Evolutionary conservation across 2,888 invertebrate genomes (phyloP), one percentile per base, ranked within the genome.

Genomic region (Cephus sareptanus): DNA sequence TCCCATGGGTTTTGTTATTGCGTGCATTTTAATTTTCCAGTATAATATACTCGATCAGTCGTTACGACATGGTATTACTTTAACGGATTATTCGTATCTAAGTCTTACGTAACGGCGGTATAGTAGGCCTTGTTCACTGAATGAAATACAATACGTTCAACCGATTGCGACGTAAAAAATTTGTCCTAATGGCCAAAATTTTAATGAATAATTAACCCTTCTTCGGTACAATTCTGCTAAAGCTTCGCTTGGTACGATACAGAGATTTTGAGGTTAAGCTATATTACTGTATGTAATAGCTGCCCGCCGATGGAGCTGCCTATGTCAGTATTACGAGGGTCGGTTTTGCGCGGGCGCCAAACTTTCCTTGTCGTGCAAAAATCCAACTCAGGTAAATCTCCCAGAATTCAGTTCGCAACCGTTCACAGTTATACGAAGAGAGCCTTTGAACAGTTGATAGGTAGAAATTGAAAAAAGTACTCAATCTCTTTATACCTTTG

Each of bases 271-370:
- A 40, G 6, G 15, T 40, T 40, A 15, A 23, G 40, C 6, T 40
- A 40, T 40, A 6, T 40, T 4, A 6, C 2, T 40, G 23, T 56
- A 23, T 56, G 56, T 56, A 9, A 23, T 9, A 56, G 56, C 56
- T 23, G 56, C 23, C 6, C 35, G 35, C 35, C 35, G 1, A 35
- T 35, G 35, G 23, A 56, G 23, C 56, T 56, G 56, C 9, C 15
- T 9, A 35, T 56, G 31, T n/a, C 68, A 12, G 74, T n/a, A 34
- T 34, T 71, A 33, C 34, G 77, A 37, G 70, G 77, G 75, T 77
- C 34, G 75, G 40, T 69, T 77, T 81, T 80, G 81, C 80, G 80
- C 81, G 77, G 69, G 79, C 78, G 81, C 77, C 73, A 69, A 69
- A 71, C 9, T 56, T 56, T 23, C 56, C 56, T 23, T 23, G 9